Conservation (phyloP, 1,140 invertebrate genomes). For the Macrostomum lignano region DNA sequence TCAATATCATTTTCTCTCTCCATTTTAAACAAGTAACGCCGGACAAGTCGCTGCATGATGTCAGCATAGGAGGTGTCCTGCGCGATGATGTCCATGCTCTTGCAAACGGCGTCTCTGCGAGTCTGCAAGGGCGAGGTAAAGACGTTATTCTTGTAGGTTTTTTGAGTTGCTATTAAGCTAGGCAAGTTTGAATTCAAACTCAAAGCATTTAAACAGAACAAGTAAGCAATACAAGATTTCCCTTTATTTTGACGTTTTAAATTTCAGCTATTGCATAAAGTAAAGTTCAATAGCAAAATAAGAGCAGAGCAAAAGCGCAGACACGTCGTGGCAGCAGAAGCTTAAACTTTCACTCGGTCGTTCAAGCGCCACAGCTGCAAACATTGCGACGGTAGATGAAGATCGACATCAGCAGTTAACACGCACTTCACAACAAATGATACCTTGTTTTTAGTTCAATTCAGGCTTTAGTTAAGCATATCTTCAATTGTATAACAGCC, state of each 20-base stretch:
- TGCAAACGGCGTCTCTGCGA: constrained; percentile 19
- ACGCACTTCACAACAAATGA: too few relatives aligned
- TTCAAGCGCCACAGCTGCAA: too few relatives aligned
- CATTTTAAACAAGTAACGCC: constrained; percentile 23
- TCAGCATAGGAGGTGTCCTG: constrained; percentile 21
- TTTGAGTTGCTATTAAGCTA: background rate
- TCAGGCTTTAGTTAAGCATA: too few relatives aligned
- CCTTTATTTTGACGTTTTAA: background rate
- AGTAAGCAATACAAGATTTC: background rate
- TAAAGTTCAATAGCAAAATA: too few relatives aligned
- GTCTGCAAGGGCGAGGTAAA: constrained; percentile 10
- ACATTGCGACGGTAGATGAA: too few relatives aligned
- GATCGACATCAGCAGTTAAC: too few relatives aligned
- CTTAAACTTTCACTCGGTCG: too few relatives aligned
- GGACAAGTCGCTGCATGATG: constrained; percentile 22
- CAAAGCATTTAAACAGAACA: too few relatives aligned
- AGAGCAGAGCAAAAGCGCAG: too few relatives aligned
- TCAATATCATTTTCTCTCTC: constrained; percentile 23
- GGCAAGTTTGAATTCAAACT: background rate
- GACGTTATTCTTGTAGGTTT: background rate
- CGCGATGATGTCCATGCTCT: constrained; percentile 17
- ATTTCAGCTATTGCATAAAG: background rate
- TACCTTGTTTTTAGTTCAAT: too few relatives aligned
- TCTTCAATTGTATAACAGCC: too few relatives aligned
- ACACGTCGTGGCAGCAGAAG: too few relatives aligned